These are phyloP conservation scores for Bufo bufo DNA, from an alignment of 2,113 vertebrate species.

Conservation along the genomic window DNA sequence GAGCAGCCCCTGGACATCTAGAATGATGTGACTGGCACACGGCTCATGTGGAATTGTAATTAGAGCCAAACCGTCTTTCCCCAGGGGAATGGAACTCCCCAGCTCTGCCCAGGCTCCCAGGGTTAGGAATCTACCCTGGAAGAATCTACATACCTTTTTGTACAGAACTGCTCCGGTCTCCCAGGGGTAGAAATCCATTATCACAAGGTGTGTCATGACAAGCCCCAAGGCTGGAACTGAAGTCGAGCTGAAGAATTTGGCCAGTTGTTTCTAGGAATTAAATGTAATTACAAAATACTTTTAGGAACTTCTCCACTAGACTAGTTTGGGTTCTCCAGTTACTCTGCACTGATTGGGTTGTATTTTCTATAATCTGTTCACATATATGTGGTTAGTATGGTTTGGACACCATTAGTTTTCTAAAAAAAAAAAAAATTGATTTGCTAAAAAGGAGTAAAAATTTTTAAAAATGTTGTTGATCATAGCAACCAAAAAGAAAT, in stretches of 20 bases:
- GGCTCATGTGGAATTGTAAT: neutral
- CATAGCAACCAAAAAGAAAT: too few relatives aligned
- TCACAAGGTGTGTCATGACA: neutral
- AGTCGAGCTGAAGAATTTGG: neutral
- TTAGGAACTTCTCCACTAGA: neutral
- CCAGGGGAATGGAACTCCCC: neutral
- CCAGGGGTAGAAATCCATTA: slow-evolving; percentile 10
- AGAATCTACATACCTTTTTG: neutral
- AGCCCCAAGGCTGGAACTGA: neutral
- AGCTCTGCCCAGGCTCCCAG: neutral
- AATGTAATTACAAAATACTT: neutral
- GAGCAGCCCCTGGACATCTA: neutral
- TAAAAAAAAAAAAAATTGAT: too few relatives aligned
- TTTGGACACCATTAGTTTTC: too few relatives aligned
- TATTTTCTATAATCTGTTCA: neutral
- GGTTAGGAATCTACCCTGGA: slow-evolving; percentile 7
- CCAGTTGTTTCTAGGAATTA: neutral
- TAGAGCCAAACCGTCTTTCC: neutral
- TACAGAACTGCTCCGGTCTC: neutral
- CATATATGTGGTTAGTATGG: too few relatives aligned
- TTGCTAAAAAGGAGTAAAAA: too few relatives aligned
- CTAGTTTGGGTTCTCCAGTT: too few relatives aligned
- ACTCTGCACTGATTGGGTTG: neutral
- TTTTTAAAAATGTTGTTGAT: too few relatives aligned
- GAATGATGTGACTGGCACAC: neutral